Evolutionary conservation across 1,140 invertebrate genomes (phyloP).

Genomic region (Trinorchestia longiramus): DNA sequence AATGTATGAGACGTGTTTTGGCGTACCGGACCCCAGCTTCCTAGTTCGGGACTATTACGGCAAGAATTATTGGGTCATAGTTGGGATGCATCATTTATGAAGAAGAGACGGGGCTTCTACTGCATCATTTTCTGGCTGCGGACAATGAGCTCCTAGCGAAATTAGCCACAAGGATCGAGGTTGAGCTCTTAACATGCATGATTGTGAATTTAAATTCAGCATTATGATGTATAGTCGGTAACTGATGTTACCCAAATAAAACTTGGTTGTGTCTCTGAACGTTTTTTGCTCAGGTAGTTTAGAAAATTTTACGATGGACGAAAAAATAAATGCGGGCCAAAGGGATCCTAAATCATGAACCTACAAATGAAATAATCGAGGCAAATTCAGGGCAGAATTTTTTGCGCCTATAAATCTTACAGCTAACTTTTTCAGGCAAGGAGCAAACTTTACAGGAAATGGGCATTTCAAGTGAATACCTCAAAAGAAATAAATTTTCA

Average conservation of each 20-base stretch:
- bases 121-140: neutral
- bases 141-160: neutral
- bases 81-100: neutral
- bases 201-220: neutral
- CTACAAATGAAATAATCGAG: neutral
- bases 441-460: neutral
- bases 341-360: neutral
- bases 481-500: no score
- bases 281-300: neutral
- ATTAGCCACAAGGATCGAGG: neutral
- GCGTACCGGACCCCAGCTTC: neutral
- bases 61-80: neutral
- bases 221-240: neutral
- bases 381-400: neutral
- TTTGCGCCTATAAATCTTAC: neutral
- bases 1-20: constrained; percentile 15
- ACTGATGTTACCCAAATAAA: neutral
- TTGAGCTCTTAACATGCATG: neutral
- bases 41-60: neutral
- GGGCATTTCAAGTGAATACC: neutral
- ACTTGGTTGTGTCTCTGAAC: neutral
- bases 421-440: neutral
- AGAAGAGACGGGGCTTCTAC: neutral
- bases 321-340: neutral
- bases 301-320: neutral